Conservation (phyloP, 53 echinoderm and acorn worm genomes). For the Hippasteria phrygiana region DNA sequence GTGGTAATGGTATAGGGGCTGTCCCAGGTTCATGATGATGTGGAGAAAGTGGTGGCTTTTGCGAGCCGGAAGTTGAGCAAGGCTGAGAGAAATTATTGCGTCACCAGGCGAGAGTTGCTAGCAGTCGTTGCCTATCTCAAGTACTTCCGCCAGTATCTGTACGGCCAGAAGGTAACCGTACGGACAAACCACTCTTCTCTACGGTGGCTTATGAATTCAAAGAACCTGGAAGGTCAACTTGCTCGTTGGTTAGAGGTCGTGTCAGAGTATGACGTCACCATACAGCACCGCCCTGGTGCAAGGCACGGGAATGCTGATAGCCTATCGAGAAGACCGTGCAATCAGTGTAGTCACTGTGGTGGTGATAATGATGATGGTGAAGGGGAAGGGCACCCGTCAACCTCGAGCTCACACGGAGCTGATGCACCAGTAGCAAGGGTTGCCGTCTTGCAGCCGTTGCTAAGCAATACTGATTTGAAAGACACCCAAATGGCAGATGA, state of each 20-base stretch:
- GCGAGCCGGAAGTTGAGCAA: slow-evolving; percentile 37
- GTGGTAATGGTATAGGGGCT: slow-evolving; percentile 62
- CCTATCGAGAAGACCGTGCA: slow-evolving; percentile 55
- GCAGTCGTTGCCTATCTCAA: slow-evolving; percentile 59
- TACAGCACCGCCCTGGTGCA: slow-evolving; percentile 55
- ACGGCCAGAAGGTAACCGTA: slow-evolving; percentile 35
- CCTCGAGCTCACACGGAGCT: too few species aligned
- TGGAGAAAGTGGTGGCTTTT: slow-evolving; percentile 45
- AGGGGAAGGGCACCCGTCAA: too few species aligned
- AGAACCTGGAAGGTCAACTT: slow-evolving; percentile 63
- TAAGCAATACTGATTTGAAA: slow-evolving; percentile 12
- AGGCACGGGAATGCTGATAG: slow-evolving; percentile 65
- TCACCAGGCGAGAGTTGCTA: slow-evolving; percentile 56
- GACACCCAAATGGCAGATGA: slow-evolving; percentile 41
- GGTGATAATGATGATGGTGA: background rate
- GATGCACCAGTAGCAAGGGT: slow-evolving; percentile 6
- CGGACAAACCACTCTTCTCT: slow-evolving; percentile 56
- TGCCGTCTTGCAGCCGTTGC: background rate
- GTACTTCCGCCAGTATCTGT: slow-evolving; percentile 58
- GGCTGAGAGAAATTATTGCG: slow-evolving; percentile 58
- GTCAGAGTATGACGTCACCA: slow-evolving; percentile 32
- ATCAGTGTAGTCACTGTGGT: slow-evolving; percentile 47
- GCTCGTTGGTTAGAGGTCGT: slow-evolving; percentile 61
- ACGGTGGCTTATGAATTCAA: slow-evolving; percentile 54
- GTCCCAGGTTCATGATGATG: slow-evolving; percentile 52